These are phyloP conservation scores for Pomatorhinus ruficollis DNA, from an alignment of 2,113 vertebrate genomes.

Conservation along the genomic window DNA sequence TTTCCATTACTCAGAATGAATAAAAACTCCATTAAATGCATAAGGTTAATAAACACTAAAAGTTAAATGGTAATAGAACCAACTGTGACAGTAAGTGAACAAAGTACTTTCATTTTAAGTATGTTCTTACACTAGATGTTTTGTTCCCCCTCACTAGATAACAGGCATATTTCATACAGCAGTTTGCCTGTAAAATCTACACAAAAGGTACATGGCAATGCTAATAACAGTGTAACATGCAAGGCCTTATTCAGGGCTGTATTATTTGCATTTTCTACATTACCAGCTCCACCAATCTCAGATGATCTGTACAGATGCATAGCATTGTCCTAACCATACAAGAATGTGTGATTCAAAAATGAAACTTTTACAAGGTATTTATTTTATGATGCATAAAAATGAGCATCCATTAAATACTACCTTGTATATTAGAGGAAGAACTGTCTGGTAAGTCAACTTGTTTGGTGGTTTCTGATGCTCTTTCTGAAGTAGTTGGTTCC, in stretches of 20 bases:
- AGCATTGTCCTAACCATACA: neutral
- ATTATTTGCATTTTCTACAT: neutral
- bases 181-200: neutral
- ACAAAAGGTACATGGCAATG: neutral
- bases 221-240: neutral
- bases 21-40: neutral
- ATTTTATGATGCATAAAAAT: neutral
- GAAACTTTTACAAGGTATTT: neutral
- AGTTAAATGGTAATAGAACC: neutral
- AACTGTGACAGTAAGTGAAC: neutral
- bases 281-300: neutral
- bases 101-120: neutral
- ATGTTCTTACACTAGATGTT: neutral
- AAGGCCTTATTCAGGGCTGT: neutral
- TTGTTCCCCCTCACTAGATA: neutral
- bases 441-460: neutral
- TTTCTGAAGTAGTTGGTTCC: neutral
- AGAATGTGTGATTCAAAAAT: neutral
- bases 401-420: slow-evolving; percentile 13
- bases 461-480: neutral
- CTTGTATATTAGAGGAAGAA: neutral
- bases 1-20: neutral
- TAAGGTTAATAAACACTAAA: neutral
- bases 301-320: neutral
- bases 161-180: neutral